Conservation (phyloP, 2,797 vertebrate genomes). For the Eremophila alpestris region DNA sequence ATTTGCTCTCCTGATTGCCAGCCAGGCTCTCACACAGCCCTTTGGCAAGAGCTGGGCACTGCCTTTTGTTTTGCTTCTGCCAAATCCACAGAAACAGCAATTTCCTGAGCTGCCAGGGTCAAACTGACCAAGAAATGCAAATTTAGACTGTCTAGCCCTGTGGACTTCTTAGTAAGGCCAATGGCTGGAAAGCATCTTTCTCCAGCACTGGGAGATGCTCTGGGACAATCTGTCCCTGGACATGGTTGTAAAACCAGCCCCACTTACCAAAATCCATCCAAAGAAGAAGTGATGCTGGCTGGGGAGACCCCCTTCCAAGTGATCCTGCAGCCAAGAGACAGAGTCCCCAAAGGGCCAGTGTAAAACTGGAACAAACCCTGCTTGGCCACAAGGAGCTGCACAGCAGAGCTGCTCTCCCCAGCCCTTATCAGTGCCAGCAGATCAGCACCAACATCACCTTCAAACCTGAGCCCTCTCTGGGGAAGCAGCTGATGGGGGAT, state of each 20-base stretch:
- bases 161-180: neutral
- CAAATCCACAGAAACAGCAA: neutral
- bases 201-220: neutral
- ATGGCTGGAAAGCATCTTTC: neutral
- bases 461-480: neutral
- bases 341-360: neutral
- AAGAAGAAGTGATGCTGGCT: neutral
- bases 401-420: neutral
- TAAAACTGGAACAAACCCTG: neutral
- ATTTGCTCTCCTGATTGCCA: neutral
- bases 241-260: neutral
- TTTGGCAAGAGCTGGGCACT: neutral
- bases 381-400: neutral
- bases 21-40: neutral
- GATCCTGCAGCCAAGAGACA: neutral
- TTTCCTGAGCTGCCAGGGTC: neutral
- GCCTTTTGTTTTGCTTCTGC: neutral
- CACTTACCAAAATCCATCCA: neutral
- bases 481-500: neutral
- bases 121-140: neutral
- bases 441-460: neutral
- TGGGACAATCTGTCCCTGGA: neutral
- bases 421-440: neutral
- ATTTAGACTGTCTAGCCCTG: neutral
- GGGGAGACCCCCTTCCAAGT: neutral